phyloP scores from a whole-genome alignment of 2,888 invertebrate genomes.

The Thelaira solivaga region DNA sequence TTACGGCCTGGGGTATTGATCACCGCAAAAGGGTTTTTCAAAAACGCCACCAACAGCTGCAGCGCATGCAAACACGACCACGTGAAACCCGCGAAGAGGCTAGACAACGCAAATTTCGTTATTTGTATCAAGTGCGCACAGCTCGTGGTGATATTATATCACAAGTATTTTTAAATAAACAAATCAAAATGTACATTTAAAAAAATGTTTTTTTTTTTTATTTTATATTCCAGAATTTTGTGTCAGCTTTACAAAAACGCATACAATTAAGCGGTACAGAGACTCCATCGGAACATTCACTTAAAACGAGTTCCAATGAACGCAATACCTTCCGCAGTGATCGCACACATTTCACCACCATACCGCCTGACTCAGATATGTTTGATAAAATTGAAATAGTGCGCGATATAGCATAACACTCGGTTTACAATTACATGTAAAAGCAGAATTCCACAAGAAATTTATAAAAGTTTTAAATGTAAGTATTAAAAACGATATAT shows the following conservation, averaged over 20 bases:
- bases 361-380: slow-evolving; percentile 83
- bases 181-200: not conserved
- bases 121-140: slow-evolving; percentile 91
- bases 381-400: slow-evolving; percentile 77
- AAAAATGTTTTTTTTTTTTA: not conserved
- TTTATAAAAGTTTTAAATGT: slow-evolving; percentile 20
- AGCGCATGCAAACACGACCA: slow-evolving; percentile 78
- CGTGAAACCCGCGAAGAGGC: slow-evolving; percentile 88
- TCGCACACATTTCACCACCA: slow-evolving; percentile 85
- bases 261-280: slow-evolving; percentile 81
- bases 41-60: slow-evolving; percentile 70
- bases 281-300: slow-evolving; percentile 79
- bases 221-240: slow-evolving; percentile 82
- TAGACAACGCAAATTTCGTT: slow-evolving; percentile 89
- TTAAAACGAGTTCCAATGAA: slow-evolving; percentile 81
- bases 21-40: slow-evolving; percentile 75
- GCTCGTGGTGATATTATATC: slow-evolving; percentile 94
- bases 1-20: slow-evolving; percentile 77
- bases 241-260: slow-evolving; percentile 87
- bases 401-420: slow-evolving; percentile 77
- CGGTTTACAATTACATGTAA: slow-evolving; percentile 75
- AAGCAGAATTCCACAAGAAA: not conserved
- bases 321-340: slow-evolving; percentile 88
- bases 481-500: slow-evolving; percentile 14
- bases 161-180: slow-evolving; percentile 81